Base-by-base conservation (phyloP, 2,797 vertebrate genomes). In the Eleutherodactylus coqui region DNA sequence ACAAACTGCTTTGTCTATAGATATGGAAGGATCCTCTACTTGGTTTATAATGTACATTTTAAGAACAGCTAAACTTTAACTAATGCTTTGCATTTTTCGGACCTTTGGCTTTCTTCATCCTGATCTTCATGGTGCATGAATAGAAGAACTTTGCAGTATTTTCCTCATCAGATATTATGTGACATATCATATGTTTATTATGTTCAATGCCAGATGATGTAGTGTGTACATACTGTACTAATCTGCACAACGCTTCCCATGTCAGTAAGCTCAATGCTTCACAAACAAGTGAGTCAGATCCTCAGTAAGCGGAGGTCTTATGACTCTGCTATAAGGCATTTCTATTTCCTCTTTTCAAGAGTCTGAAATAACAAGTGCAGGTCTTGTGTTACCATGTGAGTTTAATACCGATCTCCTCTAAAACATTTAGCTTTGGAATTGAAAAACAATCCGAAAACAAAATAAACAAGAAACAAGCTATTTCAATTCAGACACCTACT, bases 221-320 rank as follows among this genome's bases (percentile, higher is more conserved):
- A 27, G 16, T 58, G 2, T 58, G 11, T 72, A 55, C 73, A 72
- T 38, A 5, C 9, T 69, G 24, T 49, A 32, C 64, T 70, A 19
- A 36, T 38, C 49, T 10, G 13, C 45, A 70, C 62, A 51, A 36
- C 51, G 29, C 4, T 76, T 75, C 49, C 13, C 73, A 58, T 5
- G 2, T 82, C 29, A 82, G 62, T 38, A 70, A 82, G 27, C 49
- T 38, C n/a, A 82, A 55, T n/a, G 29, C 67, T 58, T 73, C 38
- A 41, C 36, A 43, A 58, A 41, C 49, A n/a, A n/a, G 24, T 73
- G 36, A 82, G 80, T 82, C 67, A 82, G 17, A 55, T 58, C 10
- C 19, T 73, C 16, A 29, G 67, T 16, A 19, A 72, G 17, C 34
- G 29, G 49, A n/a, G 55, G 73, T 58, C 47, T 27, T 27, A 51